Conservation (phyloP, 1,140 invertebrate species). For the Macrocentrus cingulum region DNA sequence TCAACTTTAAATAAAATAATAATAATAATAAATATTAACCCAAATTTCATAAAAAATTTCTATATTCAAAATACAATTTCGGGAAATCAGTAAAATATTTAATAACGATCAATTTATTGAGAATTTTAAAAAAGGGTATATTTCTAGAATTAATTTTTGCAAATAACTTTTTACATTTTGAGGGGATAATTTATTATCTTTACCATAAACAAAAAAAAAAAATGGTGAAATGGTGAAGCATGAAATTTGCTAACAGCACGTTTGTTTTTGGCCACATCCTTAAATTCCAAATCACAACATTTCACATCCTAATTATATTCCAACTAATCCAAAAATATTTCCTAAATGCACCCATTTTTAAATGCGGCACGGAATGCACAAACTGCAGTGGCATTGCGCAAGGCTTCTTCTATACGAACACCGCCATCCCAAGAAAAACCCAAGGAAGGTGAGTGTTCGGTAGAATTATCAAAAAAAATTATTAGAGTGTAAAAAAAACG, state of each 20-base stretch:
- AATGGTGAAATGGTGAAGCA: slow-evolving; percentile 37
- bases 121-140: no score
- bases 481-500: no score
- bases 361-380: slow-evolving; percentile 56
- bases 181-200: slow-evolving; percentile 6
- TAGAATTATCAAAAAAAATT: slow-evolving; percentile 30
- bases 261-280: slow-evolving; percentile 47
- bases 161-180: not conserved
- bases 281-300: slow-evolving; percentile 4
- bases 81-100: not conserved
- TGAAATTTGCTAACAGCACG: slow-evolving; percentile 54
- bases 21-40: slow-evolving; percentile 1
- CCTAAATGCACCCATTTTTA: slow-evolving; percentile 34
- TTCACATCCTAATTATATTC: slow-evolving; percentile 19
- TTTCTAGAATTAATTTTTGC: no score
- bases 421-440: slow-evolving; percentile 52
- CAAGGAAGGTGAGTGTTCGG: slow-evolving; percentile 56
- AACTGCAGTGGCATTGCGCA: slow-evolving; percentile 52
- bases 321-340: slow-evolving; percentile 19
- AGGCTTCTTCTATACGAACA: slow-evolving; percentile 54
- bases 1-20: slow-evolving; percentile 23
- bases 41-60: no score
- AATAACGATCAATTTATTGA: not conserved
- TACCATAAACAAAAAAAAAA: slow-evolving; percentile 11
- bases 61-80: no score